Percentiles rank a stretch among this genome's conserved stretches.
Evolutionary conservation across 2,113 vertebrate species (phyloP).

Genomic region (Danionella cerebrum): DNA sequence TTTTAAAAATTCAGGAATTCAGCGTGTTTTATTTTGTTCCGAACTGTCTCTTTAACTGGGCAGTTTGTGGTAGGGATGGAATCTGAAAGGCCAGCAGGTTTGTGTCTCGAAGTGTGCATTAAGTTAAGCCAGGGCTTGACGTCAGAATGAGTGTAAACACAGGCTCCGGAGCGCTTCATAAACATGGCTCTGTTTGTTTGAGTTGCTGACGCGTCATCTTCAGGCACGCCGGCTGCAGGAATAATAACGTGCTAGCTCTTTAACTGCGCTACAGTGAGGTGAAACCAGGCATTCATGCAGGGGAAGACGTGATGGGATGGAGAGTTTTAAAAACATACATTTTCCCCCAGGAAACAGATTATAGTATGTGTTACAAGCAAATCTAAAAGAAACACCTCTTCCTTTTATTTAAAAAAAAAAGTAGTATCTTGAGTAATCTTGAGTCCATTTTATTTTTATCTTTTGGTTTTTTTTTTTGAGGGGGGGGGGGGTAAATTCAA

Average conservation of each 20-base stretch:
- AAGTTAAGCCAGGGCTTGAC: not conserved
- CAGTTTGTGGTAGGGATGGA: not conserved
- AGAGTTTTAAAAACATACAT: not conserved
- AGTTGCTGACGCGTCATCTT: not conserved
- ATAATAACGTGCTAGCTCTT: not conserved
- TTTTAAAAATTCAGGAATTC: not conserved
- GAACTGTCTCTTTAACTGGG: not conserved
- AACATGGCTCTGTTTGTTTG: constrained; percentile 3
- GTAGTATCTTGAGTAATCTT: no score
- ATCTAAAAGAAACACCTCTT: no score
- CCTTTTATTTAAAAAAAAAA: no score
- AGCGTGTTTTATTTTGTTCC: not conserved
- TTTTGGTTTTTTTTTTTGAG: no score
- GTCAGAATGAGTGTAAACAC: not conserved
- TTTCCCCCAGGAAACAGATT: not conserved
- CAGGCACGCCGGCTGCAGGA: not conserved
- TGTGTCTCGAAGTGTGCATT: not conserved
- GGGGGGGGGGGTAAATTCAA: no score
- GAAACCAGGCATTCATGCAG: not conserved
- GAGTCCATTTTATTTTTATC: no score
- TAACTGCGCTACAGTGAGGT: not conserved
- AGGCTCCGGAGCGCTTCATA: not conserved
- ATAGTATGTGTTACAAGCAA: no score
- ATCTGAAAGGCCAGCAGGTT: not conserved
- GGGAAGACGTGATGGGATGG: not conserved